Evolutionary conservation across 2,113 vertebrate genomes (phyloP).

Genomic region (Bos javanicus): DNA sequence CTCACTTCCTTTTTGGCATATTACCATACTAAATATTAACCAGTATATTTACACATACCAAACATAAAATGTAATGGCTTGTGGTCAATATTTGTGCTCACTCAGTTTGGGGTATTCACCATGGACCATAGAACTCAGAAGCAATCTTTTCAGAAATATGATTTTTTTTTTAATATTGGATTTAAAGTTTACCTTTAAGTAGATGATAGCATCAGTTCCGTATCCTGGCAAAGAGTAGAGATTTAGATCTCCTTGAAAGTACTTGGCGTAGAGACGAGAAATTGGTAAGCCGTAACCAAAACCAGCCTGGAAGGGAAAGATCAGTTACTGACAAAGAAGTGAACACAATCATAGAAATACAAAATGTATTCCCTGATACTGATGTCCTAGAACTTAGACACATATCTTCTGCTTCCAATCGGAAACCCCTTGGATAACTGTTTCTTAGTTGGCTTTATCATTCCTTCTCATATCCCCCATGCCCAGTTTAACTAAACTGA

Average conservation of each 20-base stretch:
- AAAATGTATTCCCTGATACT: not conserved
- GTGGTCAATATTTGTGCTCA: not conserved
- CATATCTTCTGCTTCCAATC: not conserved
- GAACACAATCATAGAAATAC: not conserved
- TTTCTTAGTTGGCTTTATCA: not conserved
- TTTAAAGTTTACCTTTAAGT: slow-evolving; percentile 89
- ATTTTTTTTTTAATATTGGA: not conserved
- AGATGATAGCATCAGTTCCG: slow-evolving; percentile 95
- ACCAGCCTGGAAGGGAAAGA: slow-evolving; percentile 87
- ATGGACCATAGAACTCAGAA: not conserved
- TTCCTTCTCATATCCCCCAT: not conserved
- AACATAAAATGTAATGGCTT: not conserved
- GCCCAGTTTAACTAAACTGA: not conserved
- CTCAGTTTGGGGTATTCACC: not conserved
- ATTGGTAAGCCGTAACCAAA: slow-evolving; percentile 98
- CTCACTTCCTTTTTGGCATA: not conserved
- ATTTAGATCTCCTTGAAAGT: slow-evolving; percentile 97
- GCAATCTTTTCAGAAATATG: not conserved
- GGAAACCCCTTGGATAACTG: not conserved
- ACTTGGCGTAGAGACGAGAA: slow-evolving; percentile 97
- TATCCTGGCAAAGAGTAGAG: slow-evolving; percentile 97
- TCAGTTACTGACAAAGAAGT: not conserved
- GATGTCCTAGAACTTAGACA: not conserved
- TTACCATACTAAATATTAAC: not conserved
- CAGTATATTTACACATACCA: not conserved